Evolutionary conservation across 2,888 invertebrate genomes (phyloP).

Genomic region (Melieria omissa): DNA sequence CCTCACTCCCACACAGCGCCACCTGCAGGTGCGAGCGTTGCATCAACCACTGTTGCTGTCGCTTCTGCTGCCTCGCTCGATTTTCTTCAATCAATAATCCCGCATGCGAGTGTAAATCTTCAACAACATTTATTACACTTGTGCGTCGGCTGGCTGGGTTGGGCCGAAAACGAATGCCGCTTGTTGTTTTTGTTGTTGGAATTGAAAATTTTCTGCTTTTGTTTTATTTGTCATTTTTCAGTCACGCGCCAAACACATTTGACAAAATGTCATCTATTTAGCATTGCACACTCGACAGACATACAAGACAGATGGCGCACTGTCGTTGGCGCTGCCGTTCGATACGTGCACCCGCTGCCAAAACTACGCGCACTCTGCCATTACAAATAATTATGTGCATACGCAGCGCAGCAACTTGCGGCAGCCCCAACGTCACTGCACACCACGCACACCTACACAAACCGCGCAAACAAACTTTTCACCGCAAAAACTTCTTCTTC

Average conservation of each 20-base stretch:
- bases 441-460: neutral
- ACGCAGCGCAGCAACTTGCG: neutral
- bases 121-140: constrained; percentile 17
- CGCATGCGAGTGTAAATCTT: constrained; percentile 35
- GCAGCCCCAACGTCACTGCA: too few species aligned
- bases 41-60: constrained; percentile 6
- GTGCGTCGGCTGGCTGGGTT: neutral
- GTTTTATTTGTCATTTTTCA: constrained; percentile 26
- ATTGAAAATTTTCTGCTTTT: neutral
- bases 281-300: constrained; percentile 38
- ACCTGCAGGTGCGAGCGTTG: constrained; percentile 8
- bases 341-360: constrained; percentile 24
- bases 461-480: too few species aligned
- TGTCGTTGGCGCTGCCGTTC: constrained; percentile 25
- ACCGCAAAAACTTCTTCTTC: too few species aligned
- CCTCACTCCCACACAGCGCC: neutral
- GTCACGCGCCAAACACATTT: constrained; percentile 59
- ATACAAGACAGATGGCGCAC: constrained; percentile 35
- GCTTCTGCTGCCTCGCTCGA: neutral
- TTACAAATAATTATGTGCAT: neutral
- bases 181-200: neutral
- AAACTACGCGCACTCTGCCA: neutral
- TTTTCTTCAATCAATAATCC: constrained; percentile 51
- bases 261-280: constrained; percentile 55
- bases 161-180: too few species aligned